A percentile compares a stretch with the other conserved stretches of the same genome.
phyloP scores from a whole-genome alignment of 2,888 invertebrate genomes.

The Drosophila merina region DNA sequence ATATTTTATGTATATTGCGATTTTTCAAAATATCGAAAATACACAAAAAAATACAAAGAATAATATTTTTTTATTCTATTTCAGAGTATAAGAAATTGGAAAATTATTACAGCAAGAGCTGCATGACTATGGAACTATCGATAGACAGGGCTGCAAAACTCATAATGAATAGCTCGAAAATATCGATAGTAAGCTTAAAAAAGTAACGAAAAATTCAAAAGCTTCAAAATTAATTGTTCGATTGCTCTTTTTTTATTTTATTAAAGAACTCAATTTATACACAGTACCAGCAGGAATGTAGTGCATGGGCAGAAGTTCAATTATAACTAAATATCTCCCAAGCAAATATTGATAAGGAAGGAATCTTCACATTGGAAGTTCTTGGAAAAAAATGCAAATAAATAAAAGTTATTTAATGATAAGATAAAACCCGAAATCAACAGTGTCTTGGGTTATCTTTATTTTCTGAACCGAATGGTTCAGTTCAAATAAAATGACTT shows the following conservation, averaged over 20 bases:
- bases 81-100: too few species aligned
- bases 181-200: conserved; percentile 5
- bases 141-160: conserved; percentile 3
- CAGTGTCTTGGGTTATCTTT: neutral
- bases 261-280: conserved; percentile 18
- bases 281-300: neutral
- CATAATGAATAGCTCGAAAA: too few species aligned
- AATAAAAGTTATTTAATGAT: neutral
- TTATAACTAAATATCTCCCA: conserved; percentile 3
- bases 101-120: conserved; percentile 15
- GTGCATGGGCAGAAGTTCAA: conserved; percentile 1
- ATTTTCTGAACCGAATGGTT: neutral
- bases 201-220: conserved; percentile 1
- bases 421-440: neutral
- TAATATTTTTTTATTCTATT: too few species aligned
- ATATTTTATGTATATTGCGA: too few species aligned
- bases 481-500: too few species aligned
- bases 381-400: neutral
- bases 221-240: neutral
- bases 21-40: too few species aligned
- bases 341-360: neutral
- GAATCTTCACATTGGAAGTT: neutral
- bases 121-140: conserved; percentile 9
- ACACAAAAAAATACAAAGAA: too few species aligned
- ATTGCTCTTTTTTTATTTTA: neutral